These are phyloP conservation scores for Neuroscelio doddi DNA, from an alignment of 2,888 invertebrate genomes.

Conservation along the genomic window DNA sequence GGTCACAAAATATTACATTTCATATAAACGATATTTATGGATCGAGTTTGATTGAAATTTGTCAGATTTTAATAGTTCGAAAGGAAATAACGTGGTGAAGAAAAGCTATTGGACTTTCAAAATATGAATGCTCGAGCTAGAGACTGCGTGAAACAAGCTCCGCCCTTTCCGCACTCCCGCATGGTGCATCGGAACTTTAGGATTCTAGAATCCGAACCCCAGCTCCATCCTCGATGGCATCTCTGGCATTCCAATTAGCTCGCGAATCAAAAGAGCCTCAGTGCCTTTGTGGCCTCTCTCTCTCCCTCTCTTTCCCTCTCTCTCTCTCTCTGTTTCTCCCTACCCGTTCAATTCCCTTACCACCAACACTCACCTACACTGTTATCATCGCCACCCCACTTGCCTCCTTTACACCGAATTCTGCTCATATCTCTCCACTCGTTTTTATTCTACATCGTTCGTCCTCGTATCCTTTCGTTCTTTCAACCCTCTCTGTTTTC, in stretches of 20 bases:
- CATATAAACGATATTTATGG: no score
- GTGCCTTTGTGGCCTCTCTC: slow-evolving; percentile 66
- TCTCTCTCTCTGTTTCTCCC: slow-evolving; percentile 2
- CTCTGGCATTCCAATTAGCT: slow-evolving; percentile 72
- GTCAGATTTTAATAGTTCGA: slow-evolving; percentile 7
- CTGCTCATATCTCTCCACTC: slow-evolving; percentile 39
- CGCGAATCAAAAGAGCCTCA: slow-evolving; percentile 71
- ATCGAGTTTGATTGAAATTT: slow-evolving; percentile 11
- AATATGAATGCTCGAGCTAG: slow-evolving; percentile 43
- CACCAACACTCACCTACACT: slow-evolving; percentile 24
- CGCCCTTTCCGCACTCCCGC: slow-evolving; percentile 55
- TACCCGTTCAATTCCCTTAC: slow-evolving; percentile 20
- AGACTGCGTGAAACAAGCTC: slow-evolving; percentile 62
- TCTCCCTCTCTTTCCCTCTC: slow-evolving; percentile 36
- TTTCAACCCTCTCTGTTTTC: slow-evolving; percentile 14
- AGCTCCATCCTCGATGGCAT: slow-evolving; percentile 69
- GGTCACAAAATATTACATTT: not conserved
- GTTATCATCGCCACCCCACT: slow-evolving; percentile 39
- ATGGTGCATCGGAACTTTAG: slow-evolving; percentile 54
- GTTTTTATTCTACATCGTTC: slow-evolving; percentile 36
- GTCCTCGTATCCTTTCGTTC: slow-evolving; percentile 20
- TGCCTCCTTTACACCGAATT: slow-evolving; percentile 42
- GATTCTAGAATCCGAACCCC: slow-evolving; percentile 54
- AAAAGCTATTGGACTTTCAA: slow-evolving; percentile 41
- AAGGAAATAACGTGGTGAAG: slow-evolving; percentile 26